Percentiles rank a stretch among this genome's conserved stretches.
Evolutionary conservation across 2,797 vertebrate species (phyloP).

Genomic region (Momotus momota): DNA sequence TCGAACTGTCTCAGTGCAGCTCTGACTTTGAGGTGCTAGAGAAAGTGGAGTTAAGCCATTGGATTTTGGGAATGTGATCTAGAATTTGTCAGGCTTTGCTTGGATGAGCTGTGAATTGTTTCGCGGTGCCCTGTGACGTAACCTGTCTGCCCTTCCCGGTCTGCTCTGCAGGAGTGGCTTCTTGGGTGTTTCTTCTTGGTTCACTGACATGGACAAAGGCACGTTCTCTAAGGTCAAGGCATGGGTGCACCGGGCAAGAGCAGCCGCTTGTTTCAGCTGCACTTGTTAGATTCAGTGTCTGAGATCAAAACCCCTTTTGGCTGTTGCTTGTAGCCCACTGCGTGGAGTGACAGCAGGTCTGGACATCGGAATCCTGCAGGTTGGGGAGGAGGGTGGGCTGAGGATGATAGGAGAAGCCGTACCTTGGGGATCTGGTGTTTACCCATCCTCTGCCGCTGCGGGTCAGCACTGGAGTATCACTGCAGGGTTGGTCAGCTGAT

Average conservation of each 20-base stretch:
- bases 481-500: neutral
- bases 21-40: neutral
- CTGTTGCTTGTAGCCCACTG: neutral
- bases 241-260: neutral
- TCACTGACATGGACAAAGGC: neutral
- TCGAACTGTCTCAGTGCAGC: neutral
- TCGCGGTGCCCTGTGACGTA: neutral
- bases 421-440: neutral
- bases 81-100: neutral
- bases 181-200: neutral
- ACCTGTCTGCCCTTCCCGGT: neutral
- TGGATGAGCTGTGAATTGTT: neutral
- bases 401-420: neutral
- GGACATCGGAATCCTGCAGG: neutral
- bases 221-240: neutral
- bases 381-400: neutral
- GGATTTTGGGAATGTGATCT: rapidly evolving
- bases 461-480: neutral
- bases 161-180: neutral
- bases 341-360: neutral
- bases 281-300: neutral
- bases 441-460: neutral
- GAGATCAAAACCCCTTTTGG: neutral
- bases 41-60: rapidly evolving
- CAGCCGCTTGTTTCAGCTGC: neutral